Conservation (phyloP, 2,797 vertebrate genomes). For the Clarias laeviceps region DNA sequence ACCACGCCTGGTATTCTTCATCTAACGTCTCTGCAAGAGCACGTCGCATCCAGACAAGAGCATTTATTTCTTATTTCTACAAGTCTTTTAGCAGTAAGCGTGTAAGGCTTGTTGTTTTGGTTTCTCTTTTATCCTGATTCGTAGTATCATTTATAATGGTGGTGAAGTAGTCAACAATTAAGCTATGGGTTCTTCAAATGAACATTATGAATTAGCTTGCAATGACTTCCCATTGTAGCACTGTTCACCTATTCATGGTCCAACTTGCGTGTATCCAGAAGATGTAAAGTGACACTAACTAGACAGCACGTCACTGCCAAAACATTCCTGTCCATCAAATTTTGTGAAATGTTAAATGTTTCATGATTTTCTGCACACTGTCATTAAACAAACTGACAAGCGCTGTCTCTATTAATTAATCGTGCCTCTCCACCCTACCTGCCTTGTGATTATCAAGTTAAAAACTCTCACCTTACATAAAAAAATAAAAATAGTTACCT, state of each 20-base stretch:
- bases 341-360: not conserved
- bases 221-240: not conserved
- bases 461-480: not conserved
- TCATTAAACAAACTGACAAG: not conserved
- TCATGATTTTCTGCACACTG: not conserved
- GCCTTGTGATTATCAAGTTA: not conserved
- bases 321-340: not conserved
- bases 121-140: not conserved
- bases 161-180: not conserved
- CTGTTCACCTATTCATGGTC: not conserved
- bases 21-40: not conserved
- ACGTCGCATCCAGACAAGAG: not conserved
- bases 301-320: not conserved
- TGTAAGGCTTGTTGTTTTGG: not conserved
- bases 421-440: not conserved
- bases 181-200: not conserved
- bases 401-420: conserved; percentile 1
- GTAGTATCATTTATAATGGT: not conserved
- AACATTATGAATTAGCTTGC: not conserved
- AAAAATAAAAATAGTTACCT: not conserved
- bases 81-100: not conserved
- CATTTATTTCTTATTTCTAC: not conserved
- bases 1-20: not conserved
- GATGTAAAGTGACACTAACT: not conserved
- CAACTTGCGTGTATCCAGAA: not conserved